phyloP scores from a whole-genome alignment of 2,888 invertebrate species.

The Mythimna lalbum region DNA sequence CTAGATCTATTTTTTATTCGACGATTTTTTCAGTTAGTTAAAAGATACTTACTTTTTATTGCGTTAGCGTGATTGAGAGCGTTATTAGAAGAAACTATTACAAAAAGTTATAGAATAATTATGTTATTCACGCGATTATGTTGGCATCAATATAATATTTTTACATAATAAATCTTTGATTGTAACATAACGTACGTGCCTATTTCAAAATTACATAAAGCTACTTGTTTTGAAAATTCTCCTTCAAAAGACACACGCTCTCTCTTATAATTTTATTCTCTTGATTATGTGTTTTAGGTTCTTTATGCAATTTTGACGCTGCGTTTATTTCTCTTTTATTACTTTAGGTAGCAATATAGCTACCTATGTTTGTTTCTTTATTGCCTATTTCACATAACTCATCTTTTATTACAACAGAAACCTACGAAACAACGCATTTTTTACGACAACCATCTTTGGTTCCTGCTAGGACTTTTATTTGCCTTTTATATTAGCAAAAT shows the following conservation, averaged over 20 bases:
- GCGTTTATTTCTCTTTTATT: constrained; percentile 36
- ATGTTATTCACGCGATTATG: background rate
- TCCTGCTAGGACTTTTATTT: constrained; percentile 3
- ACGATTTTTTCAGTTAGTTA: background rate
- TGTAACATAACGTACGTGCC: background rate
- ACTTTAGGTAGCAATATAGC: background rate
- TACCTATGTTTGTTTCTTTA: background rate
- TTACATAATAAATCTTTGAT: background rate
- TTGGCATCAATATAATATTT: constrained; percentile 10
- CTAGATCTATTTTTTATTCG: too few species aligned
- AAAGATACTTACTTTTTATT: background rate
- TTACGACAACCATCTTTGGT: background rate
- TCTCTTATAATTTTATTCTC: too few species aligned
- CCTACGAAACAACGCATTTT: background rate
- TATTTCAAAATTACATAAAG: background rate
- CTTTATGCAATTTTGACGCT: constrained; percentile 15
- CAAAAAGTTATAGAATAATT: constrained; percentile 24
- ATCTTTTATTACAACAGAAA: background rate
- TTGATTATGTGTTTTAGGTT: constrained; percentile 14
- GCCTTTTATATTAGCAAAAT: constrained; percentile 14
- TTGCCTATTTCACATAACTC: constrained; percentile 4
- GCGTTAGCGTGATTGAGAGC: constrained; percentile 1
- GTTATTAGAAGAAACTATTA: constrained; percentile 5
- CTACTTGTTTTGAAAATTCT: constrained; percentile 1
- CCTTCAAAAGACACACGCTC: constrained; percentile 34